Conservation (phyloP, 2,888 invertebrate genomes). For the Malthinus seriepunctatus region DNA sequence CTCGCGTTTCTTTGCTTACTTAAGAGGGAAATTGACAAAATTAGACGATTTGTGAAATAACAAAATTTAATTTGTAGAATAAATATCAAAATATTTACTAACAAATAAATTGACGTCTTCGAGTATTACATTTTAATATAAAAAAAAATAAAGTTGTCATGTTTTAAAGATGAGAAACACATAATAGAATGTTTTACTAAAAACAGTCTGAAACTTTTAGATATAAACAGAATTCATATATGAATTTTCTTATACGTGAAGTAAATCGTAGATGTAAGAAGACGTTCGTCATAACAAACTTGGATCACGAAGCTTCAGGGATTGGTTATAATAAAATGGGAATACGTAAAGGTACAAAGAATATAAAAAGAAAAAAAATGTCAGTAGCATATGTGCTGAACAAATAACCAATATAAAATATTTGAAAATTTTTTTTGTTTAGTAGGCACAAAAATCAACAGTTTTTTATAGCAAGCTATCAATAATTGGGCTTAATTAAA, state of each 20-base stretch:
- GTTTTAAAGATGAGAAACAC: constrained; percentile 33
- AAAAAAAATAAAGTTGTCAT: constrained; percentile 36
- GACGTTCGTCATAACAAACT: constrained; percentile 45
- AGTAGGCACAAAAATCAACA: constrained; percentile 45
- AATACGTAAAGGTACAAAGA: constrained; percentile 53
- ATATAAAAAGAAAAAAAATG: constrained; percentile 52
- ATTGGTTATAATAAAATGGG: constrained; percentile 55
- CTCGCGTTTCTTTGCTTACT: constrained; percentile 37
- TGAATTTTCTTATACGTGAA: constrained; percentile 35
- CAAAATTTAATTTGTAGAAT: constrained; percentile 14
- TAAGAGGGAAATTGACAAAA: constrained; percentile 43
- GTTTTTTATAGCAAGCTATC: constrained; percentile 1
- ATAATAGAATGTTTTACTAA: constrained; percentile 41
- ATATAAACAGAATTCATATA: constrained; percentile 37
- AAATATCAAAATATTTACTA: not conserved
- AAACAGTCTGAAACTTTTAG: constrained; percentile 38
- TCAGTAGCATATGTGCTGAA: constrained; percentile 52
- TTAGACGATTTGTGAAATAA: constrained; percentile 30
- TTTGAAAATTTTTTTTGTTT: constrained; percentile 28
- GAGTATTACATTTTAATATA: constrained; percentile 30
- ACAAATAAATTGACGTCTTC: not conserved
- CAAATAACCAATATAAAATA: constrained; percentile 37
- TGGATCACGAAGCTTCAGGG: constrained; percentile 44
- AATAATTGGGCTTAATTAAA: too few relatives aligned
- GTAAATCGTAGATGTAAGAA: constrained; percentile 39